Percentiles rank a stretch among this genome's conserved stretches.
Conservation (phyloP, 2,113 vertebrate genomes). For the Tachysurus fulvidraco region DNA sequence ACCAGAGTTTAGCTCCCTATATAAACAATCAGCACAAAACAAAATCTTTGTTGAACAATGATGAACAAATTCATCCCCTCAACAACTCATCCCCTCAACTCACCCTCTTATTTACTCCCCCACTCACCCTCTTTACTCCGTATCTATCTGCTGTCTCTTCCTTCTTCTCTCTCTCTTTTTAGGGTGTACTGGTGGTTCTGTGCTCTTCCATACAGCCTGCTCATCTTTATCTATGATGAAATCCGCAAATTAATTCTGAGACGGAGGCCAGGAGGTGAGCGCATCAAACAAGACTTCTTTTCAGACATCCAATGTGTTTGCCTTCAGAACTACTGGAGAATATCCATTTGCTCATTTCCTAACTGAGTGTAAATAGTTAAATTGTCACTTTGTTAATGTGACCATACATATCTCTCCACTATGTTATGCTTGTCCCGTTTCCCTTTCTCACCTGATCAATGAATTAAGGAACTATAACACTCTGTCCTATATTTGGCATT, state of each 20-base stretch:
- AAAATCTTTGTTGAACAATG: not conserved
- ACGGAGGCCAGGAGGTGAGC: conserved; percentile 74
- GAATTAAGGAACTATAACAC: not conserved
- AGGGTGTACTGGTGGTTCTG: conserved; percentile 79
- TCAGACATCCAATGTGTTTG: not conserved
- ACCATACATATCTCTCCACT: not conserved
- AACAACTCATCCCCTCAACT: not conserved
- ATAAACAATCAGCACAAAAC: not conserved
- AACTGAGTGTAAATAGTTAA: not conserved
- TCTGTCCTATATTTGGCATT: not conserved
- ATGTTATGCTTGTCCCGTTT: not conserved
- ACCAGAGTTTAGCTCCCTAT: not conserved
- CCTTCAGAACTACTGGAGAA: not conserved
- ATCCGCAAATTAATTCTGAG: conserved; percentile 76
- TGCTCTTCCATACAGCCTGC: conserved; percentile 75
- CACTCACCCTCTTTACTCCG: not conserved
- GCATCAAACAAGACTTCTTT: not conserved
- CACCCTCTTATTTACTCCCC: not conserved
- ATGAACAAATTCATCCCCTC: not conserved
- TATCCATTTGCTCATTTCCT: not conserved
- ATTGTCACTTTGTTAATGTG: not conserved
- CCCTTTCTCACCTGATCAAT: not conserved
- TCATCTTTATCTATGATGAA: conserved; percentile 81
- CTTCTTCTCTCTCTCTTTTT: not conserved
- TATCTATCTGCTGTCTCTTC: not conserved